Evolutionary conservation across 2,888 invertebrate species (phyloP), one percentile per base, ranked within the genome.

Genomic region (Meiosimyza decipiens): DNA sequence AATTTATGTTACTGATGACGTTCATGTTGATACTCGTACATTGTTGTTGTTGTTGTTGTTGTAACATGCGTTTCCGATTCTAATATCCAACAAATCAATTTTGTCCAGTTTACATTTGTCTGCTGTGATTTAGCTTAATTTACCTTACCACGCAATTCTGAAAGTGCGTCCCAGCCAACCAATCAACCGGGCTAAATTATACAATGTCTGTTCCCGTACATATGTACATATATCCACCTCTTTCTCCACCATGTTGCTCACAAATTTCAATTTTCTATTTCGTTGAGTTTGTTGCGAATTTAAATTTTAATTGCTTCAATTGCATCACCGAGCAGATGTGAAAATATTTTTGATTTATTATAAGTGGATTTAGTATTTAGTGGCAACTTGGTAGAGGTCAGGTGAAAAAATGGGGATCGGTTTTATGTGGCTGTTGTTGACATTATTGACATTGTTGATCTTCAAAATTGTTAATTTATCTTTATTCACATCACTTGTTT

Each of bases 81-180:
- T 52, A 71, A 71, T 67, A 66, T 66, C 68, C 68, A 74, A 72
- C 74, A 76, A 74, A 71, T 72, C 73, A 74, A 74, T 75, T 70
- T 74, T 71, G 59, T 57, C 64, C 62, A 60, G 15, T 60, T 62
- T 33, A 52, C 62, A 60, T 60, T 69, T 59, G 67, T 50, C 1
- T 40, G 40, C 59, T 60, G 60, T 47, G 55, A 67, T 55, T 67
- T 67, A 49, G 16, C 67, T 47, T 55, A 67, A 67, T 67, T 67
- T 67, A 67, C 67, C 69, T 69, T 59, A 22, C 28, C 64, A 18
- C 62, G 9, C 40, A 40, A 40, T 40, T 47, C 40, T 67, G 47
- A 15, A 33, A 40, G 51, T 57, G 52, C 67, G 55, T 15, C 28
- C 62, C n/a, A 40, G n/a, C 67, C 13, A n/a, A 54, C 50, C 40